Evolutionary conservation across 2,113 vertebrate species (phyloP).

Genomic region (Python bivittatus): DNA sequence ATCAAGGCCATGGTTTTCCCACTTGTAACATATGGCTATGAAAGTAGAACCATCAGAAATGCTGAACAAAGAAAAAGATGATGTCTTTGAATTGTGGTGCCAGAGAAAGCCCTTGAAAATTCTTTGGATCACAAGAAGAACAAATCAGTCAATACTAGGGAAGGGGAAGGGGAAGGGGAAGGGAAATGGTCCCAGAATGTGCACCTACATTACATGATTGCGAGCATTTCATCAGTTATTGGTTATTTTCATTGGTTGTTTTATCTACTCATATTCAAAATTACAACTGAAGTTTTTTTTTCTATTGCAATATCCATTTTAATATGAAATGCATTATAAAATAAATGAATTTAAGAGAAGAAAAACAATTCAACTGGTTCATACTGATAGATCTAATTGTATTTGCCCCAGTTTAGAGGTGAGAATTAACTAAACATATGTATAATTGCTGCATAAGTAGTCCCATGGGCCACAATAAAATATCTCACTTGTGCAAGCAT

Average conservation of each 20-base stretch:
- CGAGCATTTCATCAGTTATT: not conserved
- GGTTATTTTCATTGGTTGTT: not conserved
- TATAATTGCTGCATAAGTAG: not conserved
- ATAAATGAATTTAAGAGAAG: not conserved
- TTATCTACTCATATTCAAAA: not conserved
- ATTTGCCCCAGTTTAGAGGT: not conserved
- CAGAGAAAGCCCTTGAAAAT: not conserved
- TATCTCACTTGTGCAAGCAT: constrained; percentile 3
- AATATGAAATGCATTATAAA: not conserved
- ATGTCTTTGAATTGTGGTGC: not conserved
- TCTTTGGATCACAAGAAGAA: not conserved
- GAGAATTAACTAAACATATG: not conserved
- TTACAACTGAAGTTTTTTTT: not conserved
- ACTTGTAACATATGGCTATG: not conserved
- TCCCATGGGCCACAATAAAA: not conserved
- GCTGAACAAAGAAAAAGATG: not conserved
- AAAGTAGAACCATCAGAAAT: not conserved
- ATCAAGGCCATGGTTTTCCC: not conserved
- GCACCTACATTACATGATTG: not conserved
- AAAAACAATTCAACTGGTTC: not conserved
- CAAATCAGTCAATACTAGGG: not conserved
- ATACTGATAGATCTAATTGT: not conserved
- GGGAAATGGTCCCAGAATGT: not conserved
- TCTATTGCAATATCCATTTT: not conserved
- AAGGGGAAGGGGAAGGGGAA: not conserved